Percentiles rank a stretch among this genome's conserved stretches.
Conservation (phyloP, 2,888 invertebrate genomes). For the Bimastos eiseni region DNA sequence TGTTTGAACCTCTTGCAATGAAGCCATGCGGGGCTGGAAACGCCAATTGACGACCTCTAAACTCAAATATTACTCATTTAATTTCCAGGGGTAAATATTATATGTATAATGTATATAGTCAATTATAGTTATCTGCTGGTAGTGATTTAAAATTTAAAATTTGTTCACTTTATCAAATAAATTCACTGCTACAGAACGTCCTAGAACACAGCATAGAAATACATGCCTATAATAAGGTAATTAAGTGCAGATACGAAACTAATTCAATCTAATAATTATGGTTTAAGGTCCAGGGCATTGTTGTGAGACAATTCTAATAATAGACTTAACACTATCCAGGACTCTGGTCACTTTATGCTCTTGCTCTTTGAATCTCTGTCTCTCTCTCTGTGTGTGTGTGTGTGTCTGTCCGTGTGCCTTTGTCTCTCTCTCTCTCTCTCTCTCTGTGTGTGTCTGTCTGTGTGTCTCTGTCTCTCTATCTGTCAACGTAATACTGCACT, state of each 20-base stretch:
- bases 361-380: neutral
- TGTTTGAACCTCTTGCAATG: neutral
- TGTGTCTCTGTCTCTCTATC: too few relatives aligned
- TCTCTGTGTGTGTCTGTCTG: neutral
- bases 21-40: neutral
- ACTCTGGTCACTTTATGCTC: neutral
- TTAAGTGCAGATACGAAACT: constrained; percentile 1
- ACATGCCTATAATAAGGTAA: neutral
- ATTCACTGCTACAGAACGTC: neutral
- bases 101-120: too few relatives aligned
- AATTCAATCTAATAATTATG: neutral
- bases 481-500: too few relatives aligned
- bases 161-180: neutral
- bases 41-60: neutral
- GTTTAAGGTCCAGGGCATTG: neutral
- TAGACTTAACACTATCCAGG: neutral
- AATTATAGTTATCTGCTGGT: neutral
- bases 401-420: neutral
- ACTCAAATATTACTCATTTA: neutral
- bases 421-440: neutral
- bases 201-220: neutral
- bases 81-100: neutral
- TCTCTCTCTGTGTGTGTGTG: neutral
- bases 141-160: neutral
- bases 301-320: neutral